A percentile compares a stretch with the other conserved stretches of the same genome.
These are phyloP conservation scores for Cynoglossus semilaevis DNA, from an alignment of 2,113 vertebrate genomes.

Conservation along the genomic window DNA sequence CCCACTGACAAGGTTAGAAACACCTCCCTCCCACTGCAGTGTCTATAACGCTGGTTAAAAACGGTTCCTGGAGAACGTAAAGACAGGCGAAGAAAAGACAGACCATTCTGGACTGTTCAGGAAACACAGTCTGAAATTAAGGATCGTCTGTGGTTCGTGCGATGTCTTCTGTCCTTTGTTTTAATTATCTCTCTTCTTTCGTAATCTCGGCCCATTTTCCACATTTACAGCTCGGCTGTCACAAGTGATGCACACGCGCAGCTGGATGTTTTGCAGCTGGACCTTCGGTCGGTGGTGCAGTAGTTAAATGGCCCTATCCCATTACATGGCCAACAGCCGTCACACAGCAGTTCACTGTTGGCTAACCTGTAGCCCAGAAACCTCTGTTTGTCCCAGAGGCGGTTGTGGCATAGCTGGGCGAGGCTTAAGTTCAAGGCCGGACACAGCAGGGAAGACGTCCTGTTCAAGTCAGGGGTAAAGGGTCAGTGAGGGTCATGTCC, in stretches of 20 bases:
- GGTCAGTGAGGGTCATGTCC: constrained; percentile 48
- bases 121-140: too few species aligned
- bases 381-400: constrained; percentile 24
- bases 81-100: constrained; percentile 16
- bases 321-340: constrained; percentile 57
- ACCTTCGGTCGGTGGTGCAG: constrained; percentile 44
- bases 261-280: constrained; percentile 55
- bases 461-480: constrained; percentile 44
- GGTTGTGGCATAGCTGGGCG: constrained; percentile 37
- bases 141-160: too few species aligned
- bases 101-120: constrained; percentile 8
- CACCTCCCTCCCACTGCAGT: constrained; percentile 29
- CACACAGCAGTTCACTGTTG: constrained; percentile 62
- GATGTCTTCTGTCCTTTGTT: constrained; percentile 14
- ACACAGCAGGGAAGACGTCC: constrained; percentile 64
- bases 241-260: constrained; percentile 43
- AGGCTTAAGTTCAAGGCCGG: constrained; percentile 62
- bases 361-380: constrained; percentile 28
- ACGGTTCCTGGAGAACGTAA: constrained; percentile 12
- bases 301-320: constrained; percentile 56
- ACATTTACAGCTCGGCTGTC: constrained; percentile 29
- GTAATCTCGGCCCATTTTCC: constrained; percentile 18
- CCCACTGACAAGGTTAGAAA: constrained; percentile 40
- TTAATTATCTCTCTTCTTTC: constrained; percentile 26
- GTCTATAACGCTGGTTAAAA: constrained; percentile 29